Conservation (phyloP, 1,140 invertebrate species). For the Harpegnathos saltator region DNA sequence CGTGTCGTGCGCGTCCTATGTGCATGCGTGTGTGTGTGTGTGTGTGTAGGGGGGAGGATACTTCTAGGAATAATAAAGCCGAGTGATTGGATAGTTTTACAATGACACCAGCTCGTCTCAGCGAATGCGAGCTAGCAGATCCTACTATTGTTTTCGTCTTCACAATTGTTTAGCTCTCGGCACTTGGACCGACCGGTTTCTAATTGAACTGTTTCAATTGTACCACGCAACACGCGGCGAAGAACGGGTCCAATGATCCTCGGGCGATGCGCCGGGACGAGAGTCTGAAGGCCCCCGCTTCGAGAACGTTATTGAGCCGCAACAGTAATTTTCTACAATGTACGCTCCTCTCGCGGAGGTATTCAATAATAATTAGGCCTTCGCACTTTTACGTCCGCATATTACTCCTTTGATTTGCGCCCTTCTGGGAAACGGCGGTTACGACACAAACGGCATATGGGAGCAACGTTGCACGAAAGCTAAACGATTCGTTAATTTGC, state of each 20-base stretch:
- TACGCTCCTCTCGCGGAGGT: constrained; percentile 40
- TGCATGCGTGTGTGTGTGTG: too few species aligned
- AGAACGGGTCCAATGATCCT: constrained; percentile 18
- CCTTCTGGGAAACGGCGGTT: constrained; percentile 53
- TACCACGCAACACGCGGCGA: constrained; percentile 34
- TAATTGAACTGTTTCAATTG: constrained; percentile 57
- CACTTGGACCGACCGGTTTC: constrained; percentile 40
- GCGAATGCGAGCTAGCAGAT: neutral
- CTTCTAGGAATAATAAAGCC: constrained; percentile 27
- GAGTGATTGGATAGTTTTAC: neutral
- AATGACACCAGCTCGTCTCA: constrained; percentile 23
- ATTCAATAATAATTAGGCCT: constrained; percentile 58
- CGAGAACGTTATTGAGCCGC: constrained; percentile 1
- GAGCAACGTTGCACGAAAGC: constrained; percentile 37
- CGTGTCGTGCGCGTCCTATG: too few species aligned
- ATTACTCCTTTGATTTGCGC: constrained; percentile 59
- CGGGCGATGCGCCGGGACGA: constrained; percentile 35
- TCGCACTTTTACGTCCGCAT: constrained; percentile 58
- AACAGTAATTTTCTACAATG: constrained; percentile 61
- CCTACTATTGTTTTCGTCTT: constrained; percentile 11
- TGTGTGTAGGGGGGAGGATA: too few species aligned
- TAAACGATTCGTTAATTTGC: neutral
- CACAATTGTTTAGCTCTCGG: constrained; percentile 39
- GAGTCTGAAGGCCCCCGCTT: neutral
- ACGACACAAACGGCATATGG: constrained; percentile 48